These are phyloP conservation scores for Burhinus bistriatus DNA, from an alignment of 2,113 vertebrate genomes.

Conservation along the genomic window DNA sequence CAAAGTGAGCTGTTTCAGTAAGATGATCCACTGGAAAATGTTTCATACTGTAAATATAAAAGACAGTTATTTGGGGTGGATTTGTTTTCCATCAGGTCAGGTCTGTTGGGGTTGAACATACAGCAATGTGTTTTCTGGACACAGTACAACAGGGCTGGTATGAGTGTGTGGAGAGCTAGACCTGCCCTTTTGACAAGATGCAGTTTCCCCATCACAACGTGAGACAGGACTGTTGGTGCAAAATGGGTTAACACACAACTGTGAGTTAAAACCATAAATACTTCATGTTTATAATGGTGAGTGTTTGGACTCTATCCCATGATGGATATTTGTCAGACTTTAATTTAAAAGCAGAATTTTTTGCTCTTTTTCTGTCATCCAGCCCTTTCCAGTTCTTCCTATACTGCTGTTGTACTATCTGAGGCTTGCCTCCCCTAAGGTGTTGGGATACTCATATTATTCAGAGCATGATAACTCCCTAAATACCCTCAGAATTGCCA, in stretches of 20 bases:
- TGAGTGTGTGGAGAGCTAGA: background rate
- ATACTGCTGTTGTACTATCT: background rate
- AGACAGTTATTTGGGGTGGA: background rate
- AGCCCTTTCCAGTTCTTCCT: background rate
- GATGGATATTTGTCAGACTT: background rate
- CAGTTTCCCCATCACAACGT: background rate
- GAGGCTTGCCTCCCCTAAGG: background rate
- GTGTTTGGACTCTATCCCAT: background rate
- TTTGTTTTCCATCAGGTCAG: background rate
- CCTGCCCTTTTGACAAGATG: background rate
- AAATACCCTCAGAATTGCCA: background rate
- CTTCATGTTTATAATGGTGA: background rate
- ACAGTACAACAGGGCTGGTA: background rate
- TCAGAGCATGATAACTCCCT: background rate
- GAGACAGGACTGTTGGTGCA: background rate
- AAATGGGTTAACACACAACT: background rate
- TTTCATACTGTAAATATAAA: background rate
- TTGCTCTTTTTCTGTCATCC: background rate
- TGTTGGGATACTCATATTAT: background rate
- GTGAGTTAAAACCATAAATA: background rate
- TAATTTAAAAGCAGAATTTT: background rate
- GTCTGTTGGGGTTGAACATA: background rate
- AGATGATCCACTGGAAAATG: background rate
- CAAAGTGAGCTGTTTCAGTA: background rate
- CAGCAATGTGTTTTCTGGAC: background rate